A percentile compares a stretch with the other conserved stretches of the same genome.
Evolutionary conservation across 2,113 vertebrate species (phyloP).

Genomic region (Alligator mississippiensis): DNA sequence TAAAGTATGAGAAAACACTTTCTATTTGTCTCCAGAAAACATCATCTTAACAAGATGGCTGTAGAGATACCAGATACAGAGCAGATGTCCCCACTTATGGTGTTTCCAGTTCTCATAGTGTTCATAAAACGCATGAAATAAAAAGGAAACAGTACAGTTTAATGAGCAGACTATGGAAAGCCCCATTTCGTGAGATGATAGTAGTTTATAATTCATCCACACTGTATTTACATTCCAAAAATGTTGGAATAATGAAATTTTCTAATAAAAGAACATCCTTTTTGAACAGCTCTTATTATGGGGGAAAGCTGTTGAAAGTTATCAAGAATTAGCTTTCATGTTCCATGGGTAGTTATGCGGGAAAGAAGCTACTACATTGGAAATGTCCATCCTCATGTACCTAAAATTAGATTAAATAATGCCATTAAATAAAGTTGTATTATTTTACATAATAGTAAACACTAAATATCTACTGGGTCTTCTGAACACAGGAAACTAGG

Average conservation of each 20-base stretch:
- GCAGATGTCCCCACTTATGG: not conserved
- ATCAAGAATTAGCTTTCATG: no score
- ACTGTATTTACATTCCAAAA: not conserved
- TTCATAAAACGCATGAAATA: not conserved
- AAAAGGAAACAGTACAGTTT: not conserved
- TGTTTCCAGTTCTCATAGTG: not conserved
- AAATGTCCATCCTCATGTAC: no score
- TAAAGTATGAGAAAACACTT: not conserved
- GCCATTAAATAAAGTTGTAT: no score
- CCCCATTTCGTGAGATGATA: not conserved
- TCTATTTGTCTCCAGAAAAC: no score
- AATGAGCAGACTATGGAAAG: not conserved
- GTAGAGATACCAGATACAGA: not conserved
- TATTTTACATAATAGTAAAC: not conserved
- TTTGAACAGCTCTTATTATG: no score
- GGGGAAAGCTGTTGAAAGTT: no score
- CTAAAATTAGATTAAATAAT: no score
- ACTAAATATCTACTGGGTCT: not conserved
- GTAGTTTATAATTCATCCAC: not conserved
- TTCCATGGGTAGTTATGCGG: no score
- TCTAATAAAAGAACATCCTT: no score
- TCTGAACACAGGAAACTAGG: not conserved
- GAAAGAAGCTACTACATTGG: no score
- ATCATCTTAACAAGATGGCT: not conserved
- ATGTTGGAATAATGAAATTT: no score